Evolutionary conservation across 2,888 invertebrate genomes (phyloP), one percentile per base, ranked within the genome.

Genomic region (Vesta saturnalis): DNA sequence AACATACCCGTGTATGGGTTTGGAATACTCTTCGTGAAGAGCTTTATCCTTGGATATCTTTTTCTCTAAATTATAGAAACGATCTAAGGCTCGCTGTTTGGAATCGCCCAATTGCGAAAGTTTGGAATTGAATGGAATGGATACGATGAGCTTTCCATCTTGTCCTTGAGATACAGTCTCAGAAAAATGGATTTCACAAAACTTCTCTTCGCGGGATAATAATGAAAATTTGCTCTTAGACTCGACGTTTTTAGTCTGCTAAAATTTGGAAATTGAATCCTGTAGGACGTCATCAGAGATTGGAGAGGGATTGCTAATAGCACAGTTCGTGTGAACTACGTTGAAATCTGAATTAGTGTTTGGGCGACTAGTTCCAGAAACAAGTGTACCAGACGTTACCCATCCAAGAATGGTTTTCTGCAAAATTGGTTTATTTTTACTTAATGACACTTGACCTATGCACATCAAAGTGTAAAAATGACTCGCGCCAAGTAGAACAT

Each of bases 181-280:
- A n/a, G 21, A 1, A 52, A 67, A 67, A 21, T 62, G 62, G 1
- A 47, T n/a, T 47, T 67, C 57, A 16, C 67, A 67, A 35, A 54
- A 55, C 0, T 19, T 19, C 30, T 67, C 60, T 19, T 62, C 35
- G 10, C 61, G 63, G n/a, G 57, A 62, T 39, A n/a, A n/a, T n/a
- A n/a, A n/a, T n/a, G n/a, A n/a, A n/a, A n/a, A n/a, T n/a, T n/a
- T n/a, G n/a, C n/a, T n/a, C n/a, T n/a, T n/a, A n/a, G n/a, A n/a
- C n/a, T n/a, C n/a, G n/a, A n/a, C n/a, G n/a, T n/a, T n/a, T n/a
- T n/a, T n/a, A n/a, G n/a, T n/a, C n/a, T n/a, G n/a, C n/a, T n/a
- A n/a, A n/a, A n/a, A n/a, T n/a, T 35, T 67, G 12, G 21, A 4
- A 15, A 67, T 8, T 1, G 10, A 43, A 16, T 61, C n/a, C 1